These are phyloP conservation scores for Tympanuchus pallidicinctus DNA, from an alignment of 2,113 vertebrate genomes.

Conservation along the genomic window DNA sequence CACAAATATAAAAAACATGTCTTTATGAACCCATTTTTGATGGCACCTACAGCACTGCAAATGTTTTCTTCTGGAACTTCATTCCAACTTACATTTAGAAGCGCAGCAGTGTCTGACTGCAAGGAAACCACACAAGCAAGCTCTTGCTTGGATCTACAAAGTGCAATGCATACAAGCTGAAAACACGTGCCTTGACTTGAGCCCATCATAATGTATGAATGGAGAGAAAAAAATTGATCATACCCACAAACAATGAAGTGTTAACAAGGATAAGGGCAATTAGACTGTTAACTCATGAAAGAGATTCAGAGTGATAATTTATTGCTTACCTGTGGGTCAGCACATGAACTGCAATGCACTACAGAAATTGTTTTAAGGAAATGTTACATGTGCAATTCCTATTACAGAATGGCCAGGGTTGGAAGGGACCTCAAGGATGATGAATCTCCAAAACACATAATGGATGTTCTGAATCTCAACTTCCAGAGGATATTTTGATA, in stretches of 20 bases:
- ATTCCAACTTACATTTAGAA: background rate
- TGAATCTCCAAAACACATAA: background rate
- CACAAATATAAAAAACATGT: background rate
- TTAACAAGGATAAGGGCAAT: background rate
- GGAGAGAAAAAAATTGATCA: background rate
- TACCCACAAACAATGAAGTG: background rate
- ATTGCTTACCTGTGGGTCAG: background rate
- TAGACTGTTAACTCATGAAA: background rate
- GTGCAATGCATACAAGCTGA: background rate
- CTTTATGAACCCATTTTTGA: background rate
- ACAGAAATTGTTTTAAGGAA: background rate
- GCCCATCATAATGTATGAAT: background rate
- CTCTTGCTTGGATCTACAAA: background rate
- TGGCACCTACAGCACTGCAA: background rate
- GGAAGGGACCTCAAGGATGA: too few species aligned
- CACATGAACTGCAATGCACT: background rate
- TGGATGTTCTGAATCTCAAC: background rate
- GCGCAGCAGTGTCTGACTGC: background rate
- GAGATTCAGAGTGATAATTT: background rate
- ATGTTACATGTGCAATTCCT: background rate
- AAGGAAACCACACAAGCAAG: background rate
- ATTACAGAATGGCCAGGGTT: background rate
- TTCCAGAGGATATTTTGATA: background rate
- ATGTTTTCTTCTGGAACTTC: background rate
- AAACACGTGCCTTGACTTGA: background rate